Conservation (phyloP, 2,888 invertebrate species). For the Drosophila lacicola region DNA sequence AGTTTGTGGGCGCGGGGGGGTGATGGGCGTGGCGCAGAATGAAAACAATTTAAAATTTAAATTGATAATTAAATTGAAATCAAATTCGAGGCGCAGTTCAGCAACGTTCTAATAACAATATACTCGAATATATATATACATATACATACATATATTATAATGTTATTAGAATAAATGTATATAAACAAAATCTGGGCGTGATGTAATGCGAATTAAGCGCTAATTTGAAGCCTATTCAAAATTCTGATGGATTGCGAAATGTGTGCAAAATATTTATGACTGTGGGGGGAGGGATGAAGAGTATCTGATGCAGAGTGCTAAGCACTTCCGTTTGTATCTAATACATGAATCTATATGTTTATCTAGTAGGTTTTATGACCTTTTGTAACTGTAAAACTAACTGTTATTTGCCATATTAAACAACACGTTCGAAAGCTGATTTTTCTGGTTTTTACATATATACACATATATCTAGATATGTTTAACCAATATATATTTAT, state of each 20-base stretch:
- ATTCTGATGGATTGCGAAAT: not conserved
- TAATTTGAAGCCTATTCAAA: slow-evolving; percentile 9
- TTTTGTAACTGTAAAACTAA: slow-evolving; percentile 27
- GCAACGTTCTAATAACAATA: slow-evolving; percentile 15
- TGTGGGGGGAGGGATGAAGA: not conserved
- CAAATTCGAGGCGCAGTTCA: slow-evolving; percentile 50
- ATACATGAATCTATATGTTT: not conserved
- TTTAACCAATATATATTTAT: not conserved
- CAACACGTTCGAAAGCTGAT: slow-evolving; percentile 2
- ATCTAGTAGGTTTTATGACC: slow-evolving; percentile 22
- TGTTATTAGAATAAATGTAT: not conserved
- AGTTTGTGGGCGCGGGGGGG: not conserved
- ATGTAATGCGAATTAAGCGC: slow-evolving; percentile 17
- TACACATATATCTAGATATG: no score
- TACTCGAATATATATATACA: slow-evolving; percentile 3
- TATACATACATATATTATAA: not conserved
- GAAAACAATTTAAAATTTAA: slow-evolving; percentile 58
- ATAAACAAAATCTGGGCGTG: slow-evolving; percentile 1
- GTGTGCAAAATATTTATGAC: slow-evolving; percentile 2
- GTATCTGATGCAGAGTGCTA: not conserved
- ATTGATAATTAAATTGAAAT: slow-evolving; percentile 69
- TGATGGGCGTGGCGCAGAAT: slow-evolving; percentile 18
- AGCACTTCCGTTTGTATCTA: slow-evolving; percentile 17
- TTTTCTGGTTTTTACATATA: not conserved
- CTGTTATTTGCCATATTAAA: slow-evolving; percentile 4